phyloP scores from a whole-genome alignment of 2,113 vertebrate genomes.

The Melanerpes formicivorus region DNA sequence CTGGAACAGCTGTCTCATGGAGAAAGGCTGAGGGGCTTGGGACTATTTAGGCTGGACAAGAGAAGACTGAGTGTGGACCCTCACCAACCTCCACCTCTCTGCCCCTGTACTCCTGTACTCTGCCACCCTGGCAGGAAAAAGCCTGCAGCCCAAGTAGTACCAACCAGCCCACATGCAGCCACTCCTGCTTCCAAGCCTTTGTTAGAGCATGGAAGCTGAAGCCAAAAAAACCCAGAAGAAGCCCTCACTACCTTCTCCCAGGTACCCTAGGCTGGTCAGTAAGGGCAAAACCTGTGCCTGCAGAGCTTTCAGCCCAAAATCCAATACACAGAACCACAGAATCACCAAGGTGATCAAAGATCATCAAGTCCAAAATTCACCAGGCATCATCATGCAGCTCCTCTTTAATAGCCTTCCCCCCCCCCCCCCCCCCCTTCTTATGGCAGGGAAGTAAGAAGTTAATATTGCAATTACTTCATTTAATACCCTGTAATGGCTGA shows the following conservation, averaged over 20 bases:
- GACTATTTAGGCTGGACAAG: too few relatives aligned
- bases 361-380: not conserved
- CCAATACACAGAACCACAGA: not conserved
- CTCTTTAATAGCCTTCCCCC: constrained; percentile 6
- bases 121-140: not conserved
- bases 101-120: too few relatives aligned
- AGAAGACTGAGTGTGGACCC: too few relatives aligned
- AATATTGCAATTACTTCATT: constrained; percentile 55
- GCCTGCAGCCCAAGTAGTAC: rapidly evolving
- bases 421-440: not conserved
- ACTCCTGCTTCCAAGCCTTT: not conserved
- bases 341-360: too few relatives aligned
- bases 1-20: too few relatives aligned
- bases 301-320: not conserved
- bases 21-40: too few relatives aligned
- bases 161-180: rapidly evolving
- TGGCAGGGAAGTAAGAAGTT: not conserved
- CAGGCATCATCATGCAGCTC: not conserved
- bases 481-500: constrained; percentile 41
- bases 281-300: not conserved
- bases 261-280: not conserved
- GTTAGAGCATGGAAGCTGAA: not conserved
- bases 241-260: not conserved
- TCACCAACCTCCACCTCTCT: too few relatives aligned
- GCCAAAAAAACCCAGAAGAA: not conserved